Conservation (phyloP, 2,113 vertebrate genomes). For the Sarotherodon lohbergeri region DNA sequence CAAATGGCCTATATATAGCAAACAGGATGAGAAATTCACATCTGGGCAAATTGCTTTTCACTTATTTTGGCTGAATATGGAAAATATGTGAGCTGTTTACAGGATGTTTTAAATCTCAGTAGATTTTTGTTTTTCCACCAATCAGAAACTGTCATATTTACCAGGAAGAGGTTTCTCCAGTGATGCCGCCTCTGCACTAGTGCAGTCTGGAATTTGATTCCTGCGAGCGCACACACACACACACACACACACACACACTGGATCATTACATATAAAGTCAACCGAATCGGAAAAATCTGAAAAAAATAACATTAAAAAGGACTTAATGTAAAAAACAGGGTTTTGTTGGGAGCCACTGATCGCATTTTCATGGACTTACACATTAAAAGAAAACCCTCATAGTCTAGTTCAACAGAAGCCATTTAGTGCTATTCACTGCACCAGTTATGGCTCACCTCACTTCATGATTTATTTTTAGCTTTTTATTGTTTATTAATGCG, state of each 20-base stretch:
- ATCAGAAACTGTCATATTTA: not conserved
- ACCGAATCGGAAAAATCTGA: not conserved
- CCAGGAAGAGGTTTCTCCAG: constrained; percentile 47
- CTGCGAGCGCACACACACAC: not conserved
- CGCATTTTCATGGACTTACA: not conserved
- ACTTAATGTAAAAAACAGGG: not conserved
- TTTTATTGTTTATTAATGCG: not conserved
- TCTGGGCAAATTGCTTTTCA: not conserved
- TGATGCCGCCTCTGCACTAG: not conserved
- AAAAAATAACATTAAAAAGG: not conserved
- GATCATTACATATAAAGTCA: not conserved
- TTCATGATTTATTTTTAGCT: not conserved
- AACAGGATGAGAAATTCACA: not conserved
- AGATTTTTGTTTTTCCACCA: not conserved
- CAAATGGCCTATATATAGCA: not conserved
- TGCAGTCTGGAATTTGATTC: constrained; percentile 55
- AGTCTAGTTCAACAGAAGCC: no score
- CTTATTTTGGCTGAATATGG: not conserved
- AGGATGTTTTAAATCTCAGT: not conserved
- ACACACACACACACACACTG: fast-evolving
- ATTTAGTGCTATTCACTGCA: no score
- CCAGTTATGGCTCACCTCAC: not conserved
- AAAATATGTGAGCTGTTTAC: not conserved
- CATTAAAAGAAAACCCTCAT: not conserved
- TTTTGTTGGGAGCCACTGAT: not conserved